Evolutionary conservation across 2,797 vertebrate species (phyloP).

Genomic region (Anabas testudineus): DNA sequence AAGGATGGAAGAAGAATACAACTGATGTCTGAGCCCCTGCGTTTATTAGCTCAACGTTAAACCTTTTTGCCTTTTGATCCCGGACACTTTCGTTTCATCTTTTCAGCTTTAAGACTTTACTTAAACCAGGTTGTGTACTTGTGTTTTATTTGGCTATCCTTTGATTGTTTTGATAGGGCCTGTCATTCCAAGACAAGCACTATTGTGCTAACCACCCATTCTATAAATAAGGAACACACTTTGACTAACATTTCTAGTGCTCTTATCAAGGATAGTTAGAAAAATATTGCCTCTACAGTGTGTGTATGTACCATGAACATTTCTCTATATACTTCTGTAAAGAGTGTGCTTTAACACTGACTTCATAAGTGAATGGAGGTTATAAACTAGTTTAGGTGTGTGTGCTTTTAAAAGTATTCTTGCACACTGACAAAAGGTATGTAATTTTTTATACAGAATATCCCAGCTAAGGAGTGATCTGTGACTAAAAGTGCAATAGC

Average conservation of each 20-base stretch:
- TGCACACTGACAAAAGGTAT: constrained; percentile 8
- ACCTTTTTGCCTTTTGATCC: constrained; percentile 30
- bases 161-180: constrained; percentile 28
- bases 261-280: constrained; percentile 20
- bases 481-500: constrained; percentile 28
- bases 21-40: constrained; percentile 26
- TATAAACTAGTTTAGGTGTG: constrained; percentile 9
- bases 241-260: constrained; percentile 21
- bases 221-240: constrained; percentile 36
- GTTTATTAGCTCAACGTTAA: constrained; percentile 27
- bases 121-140: constrained; percentile 33
- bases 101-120: constrained; percentile 1
- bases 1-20: constrained; percentile 21
- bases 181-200: constrained; percentile 35
- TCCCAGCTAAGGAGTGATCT: constrained; percentile 26
- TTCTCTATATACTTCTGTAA: not conserved
- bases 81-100: constrained; percentile 36
- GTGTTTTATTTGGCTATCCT: constrained; percentile 36
- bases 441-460: not conserved
- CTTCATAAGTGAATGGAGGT: constrained; percentile 10
- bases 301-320: not conserved
- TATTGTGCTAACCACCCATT: constrained; percentile 27
- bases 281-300: constrained; percentile 1
- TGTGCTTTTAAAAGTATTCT: constrained; percentile 12
- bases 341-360: constrained; percentile 6